These are phyloP conservation scores for Aplocera efformata DNA, from an alignment of 2,888 invertebrate species.

Conservation along the genomic window DNA sequence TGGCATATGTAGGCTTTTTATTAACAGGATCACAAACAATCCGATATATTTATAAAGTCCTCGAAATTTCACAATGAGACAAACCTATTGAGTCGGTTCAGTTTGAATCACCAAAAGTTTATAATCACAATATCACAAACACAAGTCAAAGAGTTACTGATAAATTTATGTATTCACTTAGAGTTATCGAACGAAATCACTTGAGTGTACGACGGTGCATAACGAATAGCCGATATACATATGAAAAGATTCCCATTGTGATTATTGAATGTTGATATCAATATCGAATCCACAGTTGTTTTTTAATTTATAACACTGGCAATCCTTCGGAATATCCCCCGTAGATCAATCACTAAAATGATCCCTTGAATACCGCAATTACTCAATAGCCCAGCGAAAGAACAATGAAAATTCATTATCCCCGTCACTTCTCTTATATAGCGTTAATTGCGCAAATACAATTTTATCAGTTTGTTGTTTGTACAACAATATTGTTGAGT, in stretches of 20 bases:
- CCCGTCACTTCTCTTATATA: slow-evolving; percentile 15
- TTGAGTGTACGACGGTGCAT: slow-evolving; percentile 46
- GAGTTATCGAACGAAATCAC: slow-evolving; percentile 26
- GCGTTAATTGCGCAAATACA: slow-evolving; percentile 10
- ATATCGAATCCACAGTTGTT: neutral
- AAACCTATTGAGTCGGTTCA: slow-evolving; percentile 4
- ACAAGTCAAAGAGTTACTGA: slow-evolving; percentile 1
- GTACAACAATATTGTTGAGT: slow-evolving; percentile 2
- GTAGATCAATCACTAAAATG: too few relatives aligned
- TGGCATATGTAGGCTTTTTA: slow-evolving; percentile 75
- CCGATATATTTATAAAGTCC: slow-evolving; percentile 4
- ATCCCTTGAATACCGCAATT: too few relatives aligned
- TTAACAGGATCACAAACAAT: slow-evolving; percentile 20
- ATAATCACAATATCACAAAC: neutral
- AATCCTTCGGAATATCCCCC: too few relatives aligned
- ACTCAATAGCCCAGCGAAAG: slow-evolving; percentile 1
- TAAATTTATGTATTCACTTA: neutral
- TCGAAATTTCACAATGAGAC: neutral
- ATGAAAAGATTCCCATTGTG: slow-evolving; percentile 72
- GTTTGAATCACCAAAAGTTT: slow-evolving; percentile 1
- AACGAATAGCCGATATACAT: slow-evolving; percentile 70
- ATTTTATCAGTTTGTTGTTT: slow-evolving; percentile 18
- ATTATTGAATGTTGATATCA: slow-evolving; percentile 10
- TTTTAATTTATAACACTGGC: too few relatives aligned
- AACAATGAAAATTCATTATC: slow-evolving; percentile 18